Base-by-base conservation (phyloP, 2,797 vertebrate genomes). In the Chloroceryle inda region DNA sequence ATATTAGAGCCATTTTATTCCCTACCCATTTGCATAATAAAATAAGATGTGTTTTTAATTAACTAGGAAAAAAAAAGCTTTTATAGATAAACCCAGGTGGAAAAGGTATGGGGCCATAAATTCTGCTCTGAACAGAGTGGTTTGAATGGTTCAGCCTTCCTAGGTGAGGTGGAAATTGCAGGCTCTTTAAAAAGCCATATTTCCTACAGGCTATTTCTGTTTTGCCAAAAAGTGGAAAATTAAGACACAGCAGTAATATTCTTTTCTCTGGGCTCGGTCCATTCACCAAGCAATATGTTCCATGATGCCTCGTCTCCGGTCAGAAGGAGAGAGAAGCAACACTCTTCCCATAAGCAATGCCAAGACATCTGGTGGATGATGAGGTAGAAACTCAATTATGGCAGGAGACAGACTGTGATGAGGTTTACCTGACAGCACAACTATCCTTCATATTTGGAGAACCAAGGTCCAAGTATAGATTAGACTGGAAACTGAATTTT, bases 361-460 rank as follows among this genome's bases (percentile, higher is more conserved):
- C 68, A 94, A 94, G 59, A 89, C 72, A 74, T 89, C 58, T 84
- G 38, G 52, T 89, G 73, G 76, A 85, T 89, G 67, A 81, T 75
- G 78, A 92, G 81, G 58, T 55, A 91, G 89, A 95, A 95, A 94
- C 62, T 86, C 87, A 67, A 35, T 88, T 91, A 85, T 20, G 55
- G 45, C 79, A 92, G 82, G 78, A 89, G 88, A 49, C 62, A 94
- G 73, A 37, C 45, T 49, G 37, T 61, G 66, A 81, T 75, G 62
- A 86, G 58, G 19, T 64, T 89, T 75, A 64, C 83, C 72, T 88
- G 92, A 64, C 87, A 91, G 29, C 72, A 58, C 26, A 77, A 27
- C 16, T 26, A 29, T 38, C 59, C 62, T 75, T 35, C 44, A 4
- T 31, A 35, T 69, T 75, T 86, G 64, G 42, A 79, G 55, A 81